A percentile compares a stretch with the other conserved stretches of the same genome.
These are phyloP conservation scores for Lobophora halterata DNA, from an alignment of 2,888 invertebrate species.

Conservation along the genomic window DNA sequence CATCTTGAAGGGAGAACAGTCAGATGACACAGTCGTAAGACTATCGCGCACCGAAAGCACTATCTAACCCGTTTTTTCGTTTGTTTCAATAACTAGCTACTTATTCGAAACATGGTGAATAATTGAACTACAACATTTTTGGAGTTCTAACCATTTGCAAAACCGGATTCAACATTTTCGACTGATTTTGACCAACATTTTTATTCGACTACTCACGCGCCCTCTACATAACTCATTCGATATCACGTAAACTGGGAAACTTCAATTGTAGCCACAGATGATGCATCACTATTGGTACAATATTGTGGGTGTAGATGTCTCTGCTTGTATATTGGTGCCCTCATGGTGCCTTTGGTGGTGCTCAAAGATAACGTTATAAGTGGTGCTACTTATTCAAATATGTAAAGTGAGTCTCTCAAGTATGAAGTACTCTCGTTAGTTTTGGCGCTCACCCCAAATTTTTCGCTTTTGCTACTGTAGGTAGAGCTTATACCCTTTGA, in stretches of 20 bases:
- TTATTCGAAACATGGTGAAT: conserved; percentile 61
- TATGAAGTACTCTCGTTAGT: too few relatives aligned
- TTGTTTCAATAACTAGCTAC: conserved; percentile 58
- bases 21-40: conserved; percentile 81
- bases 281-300: too few relatives aligned
- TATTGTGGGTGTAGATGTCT: too few relatives aligned
- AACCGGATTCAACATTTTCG: conserved; percentile 72
- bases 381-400: too few relatives aligned
- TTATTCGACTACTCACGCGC: conserved; percentile 55
- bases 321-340: too few relatives aligned
- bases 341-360: too few relatives aligned
- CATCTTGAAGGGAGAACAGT: conserved; percentile 84
- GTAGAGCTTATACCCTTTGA: too few relatives aligned
- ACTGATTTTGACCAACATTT: conserved; percentile 72
- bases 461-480: too few relatives aligned
- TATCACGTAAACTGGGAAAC: conserved; percentile 8
- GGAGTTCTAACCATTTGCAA: conserved; percentile 67
- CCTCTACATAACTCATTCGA: conserved; percentile 35
- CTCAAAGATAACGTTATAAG: too few relatives aligned
- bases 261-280: conserved; percentile 6
- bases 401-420: too few relatives aligned
- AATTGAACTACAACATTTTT: conserved; percentile 57
- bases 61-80: conserved; percentile 52
- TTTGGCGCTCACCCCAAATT: too few relatives aligned
- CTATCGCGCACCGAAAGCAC: conserved; percentile 71